Evolutionary conservation across 2,113 vertebrate species (phyloP).

Genomic region (Gadus macrocephalus): DNA sequence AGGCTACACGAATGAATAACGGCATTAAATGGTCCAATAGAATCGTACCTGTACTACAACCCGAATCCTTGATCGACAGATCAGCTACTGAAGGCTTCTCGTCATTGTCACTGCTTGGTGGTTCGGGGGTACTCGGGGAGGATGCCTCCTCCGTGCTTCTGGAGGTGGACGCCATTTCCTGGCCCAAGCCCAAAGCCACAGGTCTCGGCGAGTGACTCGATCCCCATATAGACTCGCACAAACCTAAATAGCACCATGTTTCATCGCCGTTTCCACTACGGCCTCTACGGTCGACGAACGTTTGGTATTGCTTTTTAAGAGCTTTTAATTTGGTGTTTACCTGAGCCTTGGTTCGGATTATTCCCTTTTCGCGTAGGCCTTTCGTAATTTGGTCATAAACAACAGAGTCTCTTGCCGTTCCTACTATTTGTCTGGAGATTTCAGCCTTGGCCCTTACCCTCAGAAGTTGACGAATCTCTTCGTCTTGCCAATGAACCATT

Average conservation of each 20-base stretch:
- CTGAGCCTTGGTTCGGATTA: no score
- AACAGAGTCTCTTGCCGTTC: no score
- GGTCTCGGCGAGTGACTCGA: constrained; percentile 21
- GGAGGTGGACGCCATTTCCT: constrained; percentile 1
- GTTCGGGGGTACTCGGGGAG: not conserved
- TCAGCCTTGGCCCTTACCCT: no score
- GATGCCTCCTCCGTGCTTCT: not conserved
- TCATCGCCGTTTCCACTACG: not conserved
- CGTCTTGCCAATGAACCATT: no score
- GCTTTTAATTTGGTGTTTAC: no score
- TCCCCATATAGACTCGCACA: not conserved
- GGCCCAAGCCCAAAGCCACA: not conserved
- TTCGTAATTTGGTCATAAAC: no score
- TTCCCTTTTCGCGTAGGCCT: no score
- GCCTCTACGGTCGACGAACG: not conserved
- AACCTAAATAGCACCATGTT: not conserved
- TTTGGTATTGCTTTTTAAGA: not conserved
- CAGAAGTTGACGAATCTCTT: no score
- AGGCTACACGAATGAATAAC: no score
- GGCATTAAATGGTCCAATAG: no score
- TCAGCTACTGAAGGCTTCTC: not conserved
- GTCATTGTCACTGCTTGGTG: not conserved
- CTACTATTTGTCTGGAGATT: no score
- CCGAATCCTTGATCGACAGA: not conserved
- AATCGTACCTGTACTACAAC: no score